These are phyloP conservation scores for Grallaria varia DNA, from an alignment of 2,113 vertebrate species.

Conservation along the genomic window DNA sequence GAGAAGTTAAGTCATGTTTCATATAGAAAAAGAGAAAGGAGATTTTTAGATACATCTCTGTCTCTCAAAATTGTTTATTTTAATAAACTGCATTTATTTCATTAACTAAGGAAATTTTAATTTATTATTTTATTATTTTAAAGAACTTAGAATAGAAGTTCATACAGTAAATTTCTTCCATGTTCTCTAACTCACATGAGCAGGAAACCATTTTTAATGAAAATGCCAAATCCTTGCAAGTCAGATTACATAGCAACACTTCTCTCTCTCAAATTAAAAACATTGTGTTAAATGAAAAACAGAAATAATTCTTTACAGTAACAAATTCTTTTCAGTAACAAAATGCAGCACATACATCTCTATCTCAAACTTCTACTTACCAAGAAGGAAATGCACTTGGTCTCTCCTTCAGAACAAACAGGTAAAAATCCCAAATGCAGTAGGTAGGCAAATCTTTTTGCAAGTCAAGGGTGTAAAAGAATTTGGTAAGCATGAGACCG, in stretches of 20 bases:
- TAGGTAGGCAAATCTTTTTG: neutral
- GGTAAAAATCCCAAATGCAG: neutral
- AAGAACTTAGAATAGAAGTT: neutral
- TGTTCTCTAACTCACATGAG: neutral
- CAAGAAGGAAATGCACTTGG: neutral
- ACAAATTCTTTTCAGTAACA: neutral
- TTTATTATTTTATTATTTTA: neutral
- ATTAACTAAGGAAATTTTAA: neutral
- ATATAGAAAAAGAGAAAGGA: neutral
- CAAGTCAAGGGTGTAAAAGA: neutral
- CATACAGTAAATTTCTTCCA: neutral
- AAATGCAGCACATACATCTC: neutral
- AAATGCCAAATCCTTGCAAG: accelerated
- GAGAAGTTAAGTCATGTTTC: neutral
- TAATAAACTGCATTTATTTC: neutral
- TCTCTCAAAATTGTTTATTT: neutral
- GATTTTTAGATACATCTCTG: neutral
- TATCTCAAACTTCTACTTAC: neutral
- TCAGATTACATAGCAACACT: neutral
- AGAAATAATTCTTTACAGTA: neutral
- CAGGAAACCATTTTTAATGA: neutral
- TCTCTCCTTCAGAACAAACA: neutral
- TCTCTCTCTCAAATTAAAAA: neutral
- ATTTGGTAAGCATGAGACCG: neutral
- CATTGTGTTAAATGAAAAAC: neutral